These are phyloP conservation scores for Mechanitis messenoides DNA, from an alignment of 2,888 invertebrate species.

Conservation along the genomic window DNA sequence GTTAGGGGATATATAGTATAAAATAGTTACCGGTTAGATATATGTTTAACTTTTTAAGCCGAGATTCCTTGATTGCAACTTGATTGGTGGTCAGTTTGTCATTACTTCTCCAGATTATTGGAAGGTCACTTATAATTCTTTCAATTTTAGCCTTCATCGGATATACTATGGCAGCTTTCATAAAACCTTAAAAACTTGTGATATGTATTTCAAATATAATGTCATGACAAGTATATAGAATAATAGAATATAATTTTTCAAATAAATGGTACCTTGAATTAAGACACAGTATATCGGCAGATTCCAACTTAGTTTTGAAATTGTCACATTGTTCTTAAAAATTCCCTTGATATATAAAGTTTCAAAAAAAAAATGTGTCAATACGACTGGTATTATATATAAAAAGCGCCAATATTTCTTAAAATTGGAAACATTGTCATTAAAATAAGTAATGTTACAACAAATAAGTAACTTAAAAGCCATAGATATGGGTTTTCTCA, in stretches of 20 bases:
- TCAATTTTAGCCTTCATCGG: constrained; percentile 8
- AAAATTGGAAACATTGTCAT: constrained; percentile 18
- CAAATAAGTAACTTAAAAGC: constrained; percentile 28
- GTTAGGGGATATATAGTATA: not conserved
- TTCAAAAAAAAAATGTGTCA: constrained; percentile 17
- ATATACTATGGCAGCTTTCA: constrained; percentile 11
- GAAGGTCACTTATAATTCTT: constrained; percentile 6
- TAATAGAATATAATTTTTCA: not conserved
- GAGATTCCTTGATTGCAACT: constrained; percentile 6
- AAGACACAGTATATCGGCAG: constrained; percentile 19
- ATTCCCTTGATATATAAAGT: constrained; percentile 16
- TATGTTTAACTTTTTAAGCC: not conserved
- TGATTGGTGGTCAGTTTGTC: constrained; percentile 8
- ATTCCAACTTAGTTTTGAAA: constrained; percentile 27
- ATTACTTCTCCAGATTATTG: constrained; percentile 14
- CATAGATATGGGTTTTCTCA: constrained; percentile 23
- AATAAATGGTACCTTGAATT: constrained; percentile 18
- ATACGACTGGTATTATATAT: constrained; percentile 19
- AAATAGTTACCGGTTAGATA: not conserved
- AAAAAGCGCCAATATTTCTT: constrained; percentile 22
- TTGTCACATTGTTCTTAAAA: constrained; percentile 21
- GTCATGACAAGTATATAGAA: not conserved
- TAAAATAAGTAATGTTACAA: constrained; percentile 29
- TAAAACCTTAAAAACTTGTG: not conserved
- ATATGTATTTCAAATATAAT: not conserved